Evolutionary conservation across 1,140 invertebrate species (phyloP).

Genomic region (Popillia japonica): DNA sequence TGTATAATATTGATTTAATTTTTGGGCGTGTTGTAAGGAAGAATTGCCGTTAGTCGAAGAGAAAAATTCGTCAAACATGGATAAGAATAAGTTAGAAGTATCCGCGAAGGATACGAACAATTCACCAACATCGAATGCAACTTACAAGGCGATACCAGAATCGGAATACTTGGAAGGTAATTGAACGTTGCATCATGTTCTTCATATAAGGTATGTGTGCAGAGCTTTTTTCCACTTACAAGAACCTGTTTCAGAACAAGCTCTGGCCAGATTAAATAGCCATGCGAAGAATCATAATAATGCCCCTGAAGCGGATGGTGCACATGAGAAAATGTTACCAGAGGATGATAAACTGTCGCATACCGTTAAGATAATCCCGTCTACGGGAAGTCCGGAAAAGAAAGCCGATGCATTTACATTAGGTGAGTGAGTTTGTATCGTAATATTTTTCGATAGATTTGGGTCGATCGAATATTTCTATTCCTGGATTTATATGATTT

Average conservation of each 20-base stretch:
- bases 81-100: slow-evolving; percentile 52
- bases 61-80: slow-evolving; percentile 19
- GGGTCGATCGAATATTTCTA: too few species aligned
- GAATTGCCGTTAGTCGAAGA: background rate
- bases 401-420: slow-evolving; percentile 9
- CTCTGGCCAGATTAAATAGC: slow-evolving; percentile 56
- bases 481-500: too few species aligned
- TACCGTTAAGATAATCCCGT: slow-evolving; percentile 19
- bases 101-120: slow-evolving; percentile 47
- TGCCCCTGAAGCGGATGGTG: slow-evolving; percentile 62
- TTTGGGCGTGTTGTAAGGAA: slow-evolving; percentile 1
- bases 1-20: background rate
- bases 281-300: slow-evolving; percentile 47
- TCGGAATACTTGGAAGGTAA: slow-evolving; percentile 64
- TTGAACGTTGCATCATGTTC: slow-evolving; percentile 49
- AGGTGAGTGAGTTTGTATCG: background rate
- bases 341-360: slow-evolving; percentile 65
- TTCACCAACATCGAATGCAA: slow-evolving; percentile 52
- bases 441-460: background rate
- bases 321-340: slow-evolving; percentile 73
- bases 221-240: slow-evolving; percentile 35
- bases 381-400: background rate
- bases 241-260: slow-evolving; percentile 58
- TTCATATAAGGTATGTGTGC: slow-evolving; percentile 16
- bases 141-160: slow-evolving; percentile 69